Evolutionary conservation across 2,113 vertebrate species (phyloP).

Genomic region (Nesoenas mayeri): DNA sequence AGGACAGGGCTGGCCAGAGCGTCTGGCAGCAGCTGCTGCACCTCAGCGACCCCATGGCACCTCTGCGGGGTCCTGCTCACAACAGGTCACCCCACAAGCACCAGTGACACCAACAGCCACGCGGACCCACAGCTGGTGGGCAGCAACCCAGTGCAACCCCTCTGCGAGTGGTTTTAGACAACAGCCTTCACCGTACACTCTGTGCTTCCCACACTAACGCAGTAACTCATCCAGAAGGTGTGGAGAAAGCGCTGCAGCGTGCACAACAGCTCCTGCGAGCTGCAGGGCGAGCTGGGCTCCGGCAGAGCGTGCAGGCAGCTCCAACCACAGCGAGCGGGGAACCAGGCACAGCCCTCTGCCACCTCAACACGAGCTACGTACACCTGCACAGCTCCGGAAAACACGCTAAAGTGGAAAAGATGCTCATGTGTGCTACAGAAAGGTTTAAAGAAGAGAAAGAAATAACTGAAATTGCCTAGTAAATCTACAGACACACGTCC

Average conservation of each 20-base stretch:
- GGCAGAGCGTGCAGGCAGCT: neutral
- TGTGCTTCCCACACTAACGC: neutral
- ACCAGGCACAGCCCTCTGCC: neutral
- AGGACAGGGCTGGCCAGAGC: neutral
- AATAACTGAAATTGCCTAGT: neutral
- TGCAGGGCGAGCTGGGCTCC: neutral
- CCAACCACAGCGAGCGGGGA: neutral
- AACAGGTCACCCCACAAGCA: neutral
- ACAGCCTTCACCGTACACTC: fast-evolving
- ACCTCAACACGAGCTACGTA: neutral
- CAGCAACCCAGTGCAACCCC: neutral
- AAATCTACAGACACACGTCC: neutral
- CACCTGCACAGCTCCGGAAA: neutral
- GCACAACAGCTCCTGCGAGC: neutral
- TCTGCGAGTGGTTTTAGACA: neutral
- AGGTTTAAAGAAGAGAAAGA: neutral
- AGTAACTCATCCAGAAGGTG: fast-evolving
- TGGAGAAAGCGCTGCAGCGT: fast-evolving
- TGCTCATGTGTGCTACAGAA: fast-evolving
- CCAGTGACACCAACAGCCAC: fast-evolving
- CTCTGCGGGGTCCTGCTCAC: neutral
- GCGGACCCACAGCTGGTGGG: neutral
- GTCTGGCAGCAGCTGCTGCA: neutral
- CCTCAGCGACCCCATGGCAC: too few relatives aligned
- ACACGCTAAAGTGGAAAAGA: neutral